Evolutionary conservation across 2,113 vertebrate genomes (phyloP), one percentile per base, ranked within the genome.

Genomic region (Elanus axillaris): DNA sequence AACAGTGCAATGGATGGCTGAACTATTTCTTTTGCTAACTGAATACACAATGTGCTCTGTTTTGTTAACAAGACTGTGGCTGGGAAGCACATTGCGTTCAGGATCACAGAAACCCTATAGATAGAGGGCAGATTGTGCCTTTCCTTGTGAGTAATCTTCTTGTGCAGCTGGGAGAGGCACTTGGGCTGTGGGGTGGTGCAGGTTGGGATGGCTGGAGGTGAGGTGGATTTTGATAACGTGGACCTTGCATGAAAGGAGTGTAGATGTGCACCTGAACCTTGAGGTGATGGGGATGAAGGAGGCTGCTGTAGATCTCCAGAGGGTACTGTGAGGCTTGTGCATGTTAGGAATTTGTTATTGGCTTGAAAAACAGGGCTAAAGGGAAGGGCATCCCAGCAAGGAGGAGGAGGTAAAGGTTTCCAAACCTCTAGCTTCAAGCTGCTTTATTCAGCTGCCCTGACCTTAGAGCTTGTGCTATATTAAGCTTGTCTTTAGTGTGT

Each of bases 191-290:
- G 21, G 16, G 7, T 56, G 25, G 48, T 7, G 4, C 22, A 26
- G 4, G 2, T 10, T 0, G 0, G 15, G 32, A 60, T 20, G 26
- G 26, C 85, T 92, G 73, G 17, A 76, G 9, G 34, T 81, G 50
- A 48, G 47, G 45, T 45, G 29, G 38, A 23, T 86, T 90, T 94
- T 42, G 75, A 20, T 21, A 32, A 55, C 1, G 1, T 64, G 22
- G 43, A 13, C 18, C 94, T 91, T 80, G 22, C n/a, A 26, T 59
- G 38, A 52, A 79, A 86, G 26, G 16, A 42, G 22, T 10, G 6
- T 16, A 80, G 45, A 45, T 20, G n/a, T 50, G 31, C 25, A 71
- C 16, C n/a, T 3, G 5, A 59, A 12, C 38, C n/a, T 92, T 78
- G 43, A 74, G 58, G 29, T 59, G 66, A 32, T 23, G 29, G n/a